Percentiles rank a stretch among this genome's conserved stretches.
These are phyloP conservation scores for Peucedramus taeniatus DNA, from an alignment of 2,113 vertebrate species.

Conservation along the genomic window DNA sequence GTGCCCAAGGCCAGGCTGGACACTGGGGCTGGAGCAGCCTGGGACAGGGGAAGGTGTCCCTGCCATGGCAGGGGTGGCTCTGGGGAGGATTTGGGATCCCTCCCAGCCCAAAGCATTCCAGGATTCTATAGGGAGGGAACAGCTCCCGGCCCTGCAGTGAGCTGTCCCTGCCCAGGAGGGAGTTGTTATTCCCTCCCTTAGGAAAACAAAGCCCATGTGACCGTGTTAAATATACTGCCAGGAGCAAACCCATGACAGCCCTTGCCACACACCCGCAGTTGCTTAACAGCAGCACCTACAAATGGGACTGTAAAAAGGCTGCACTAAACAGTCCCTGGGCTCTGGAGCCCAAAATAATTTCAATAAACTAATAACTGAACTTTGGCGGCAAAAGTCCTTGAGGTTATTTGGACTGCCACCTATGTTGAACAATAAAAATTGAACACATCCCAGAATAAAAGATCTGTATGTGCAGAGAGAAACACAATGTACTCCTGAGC, in stretches of 20 bases:
- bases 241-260: neutral
- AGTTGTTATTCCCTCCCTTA: neutral
- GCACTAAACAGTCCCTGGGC: neutral
- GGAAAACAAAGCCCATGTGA: neutral
- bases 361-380: neutral
- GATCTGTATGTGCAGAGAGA: neutral
- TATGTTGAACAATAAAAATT: neutral
- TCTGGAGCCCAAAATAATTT: neutral
- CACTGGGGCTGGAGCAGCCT: neutral
- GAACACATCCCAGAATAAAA: fast-evolving
- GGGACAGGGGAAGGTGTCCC: neutral
- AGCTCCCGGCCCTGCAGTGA: neutral
- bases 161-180: neutral
- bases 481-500: neutral
- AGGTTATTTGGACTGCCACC: neutral
- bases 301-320: neutral
- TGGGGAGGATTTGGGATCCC: fast-evolving
- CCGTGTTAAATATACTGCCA: neutral
- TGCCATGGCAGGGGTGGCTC: neutral
- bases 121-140: neutral
- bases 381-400: neutral
- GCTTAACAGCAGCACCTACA: neutral
- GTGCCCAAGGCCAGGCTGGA: neutral
- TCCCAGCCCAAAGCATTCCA: neutral
- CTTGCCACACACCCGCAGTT: neutral